A percentile compares a stretch with the other conserved stretches of the same genome.
These are phyloP conservation scores for Poecilia velifera DNA, from an alignment of 2,797 vertebrate genomes.

Conservation along the genomic window DNA sequence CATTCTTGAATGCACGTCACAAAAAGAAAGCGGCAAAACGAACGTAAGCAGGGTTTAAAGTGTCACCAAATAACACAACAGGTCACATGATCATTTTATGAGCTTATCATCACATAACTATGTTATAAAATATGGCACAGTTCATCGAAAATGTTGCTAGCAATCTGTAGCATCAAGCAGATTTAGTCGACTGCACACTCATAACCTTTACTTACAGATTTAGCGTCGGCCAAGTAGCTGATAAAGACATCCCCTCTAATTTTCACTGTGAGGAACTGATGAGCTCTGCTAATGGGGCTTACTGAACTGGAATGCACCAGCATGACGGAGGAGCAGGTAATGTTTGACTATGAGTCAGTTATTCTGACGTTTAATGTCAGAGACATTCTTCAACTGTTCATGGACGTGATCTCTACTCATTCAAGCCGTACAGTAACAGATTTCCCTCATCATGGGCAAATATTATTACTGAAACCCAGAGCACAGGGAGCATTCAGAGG, in stretches of 20 bases:
- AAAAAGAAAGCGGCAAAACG: not conserved
- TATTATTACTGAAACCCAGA: conserved; percentile 18
- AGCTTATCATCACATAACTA: not conserved
- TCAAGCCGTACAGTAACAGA: not conserved
- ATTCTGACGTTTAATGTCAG: conserved; percentile 5
- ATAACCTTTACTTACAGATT: conserved; percentile 39
- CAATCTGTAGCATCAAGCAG: not conserved
- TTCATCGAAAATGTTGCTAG: not conserved
- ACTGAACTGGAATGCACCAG: conserved; percentile 13
- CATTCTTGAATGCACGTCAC: not conserved
- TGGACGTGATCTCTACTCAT: conserved; percentile 13
- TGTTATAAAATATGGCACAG: not conserved
- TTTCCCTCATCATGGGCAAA: conserved; percentile 25
- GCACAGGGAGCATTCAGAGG: conserved; percentile 22
- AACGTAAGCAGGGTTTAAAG: not conserved
- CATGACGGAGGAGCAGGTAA: conserved; percentile 33
- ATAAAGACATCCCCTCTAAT: conserved; percentile 23
- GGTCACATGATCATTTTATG: conserved; percentile 1
- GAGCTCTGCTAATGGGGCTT: conserved; percentile 45
- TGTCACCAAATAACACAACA: conserved; percentile 6
- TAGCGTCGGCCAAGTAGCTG: conserved; percentile 20
- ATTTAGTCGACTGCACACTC: conserved; percentile 17
- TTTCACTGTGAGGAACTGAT: conserved; percentile 45
- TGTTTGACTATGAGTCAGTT: conserved; percentile 11
- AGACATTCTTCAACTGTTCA: conserved; percentile 5